A percentile compares a stretch with the other conserved stretches of the same genome.
Conservation (phyloP, 2,888 invertebrate genomes). For the Sinohyriopsis cumingii region DNA sequence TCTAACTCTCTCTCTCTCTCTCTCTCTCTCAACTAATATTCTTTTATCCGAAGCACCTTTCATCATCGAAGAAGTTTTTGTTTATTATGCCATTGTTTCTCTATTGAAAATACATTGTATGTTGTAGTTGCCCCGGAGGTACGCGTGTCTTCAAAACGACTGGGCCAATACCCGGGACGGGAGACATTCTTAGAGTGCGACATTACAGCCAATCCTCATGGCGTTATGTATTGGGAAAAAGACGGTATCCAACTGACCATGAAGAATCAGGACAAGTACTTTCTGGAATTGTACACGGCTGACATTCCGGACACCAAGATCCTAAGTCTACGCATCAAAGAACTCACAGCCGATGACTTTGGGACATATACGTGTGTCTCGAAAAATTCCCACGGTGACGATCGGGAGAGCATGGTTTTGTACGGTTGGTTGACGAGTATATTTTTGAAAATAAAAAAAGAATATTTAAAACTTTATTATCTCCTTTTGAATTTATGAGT, state of each 20-base stretch:
- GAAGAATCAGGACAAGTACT: constrained; percentile 31
- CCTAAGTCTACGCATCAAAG: constrained; percentile 38
- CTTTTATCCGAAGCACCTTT: no score
- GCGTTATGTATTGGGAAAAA: constrained; percentile 52
- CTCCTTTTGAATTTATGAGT: no score
- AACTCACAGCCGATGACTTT: constrained; percentile 34
- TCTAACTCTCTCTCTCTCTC: no score
- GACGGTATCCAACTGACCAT: constrained; percentile 18
- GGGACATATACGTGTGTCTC: constrained; percentile 48
- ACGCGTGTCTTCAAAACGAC: constrained; percentile 44
- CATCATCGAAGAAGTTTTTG: background rate
- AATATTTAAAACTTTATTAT: no score
- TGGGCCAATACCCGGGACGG: constrained; percentile 56
- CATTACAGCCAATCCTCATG: constrained; percentile 56
- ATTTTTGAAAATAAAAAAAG: no score
- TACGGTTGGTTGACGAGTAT: constrained; percentile 41
- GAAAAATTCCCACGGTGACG: constrained; percentile 38
- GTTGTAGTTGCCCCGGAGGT: constrained; percentile 59
- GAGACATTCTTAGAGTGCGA: constrained; percentile 64
- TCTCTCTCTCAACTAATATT: no score
- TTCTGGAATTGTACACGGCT: constrained; percentile 45
- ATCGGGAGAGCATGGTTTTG: constrained; percentile 42
- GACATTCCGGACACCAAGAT: constrained; percentile 39
- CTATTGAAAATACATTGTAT: background rate
- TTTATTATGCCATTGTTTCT: background rate